A percentile compares a stretch with the other conserved stretches of the same genome.
Conservation (phyloP, 2,113 vertebrate genomes). For the Lagopus muta region DNA sequence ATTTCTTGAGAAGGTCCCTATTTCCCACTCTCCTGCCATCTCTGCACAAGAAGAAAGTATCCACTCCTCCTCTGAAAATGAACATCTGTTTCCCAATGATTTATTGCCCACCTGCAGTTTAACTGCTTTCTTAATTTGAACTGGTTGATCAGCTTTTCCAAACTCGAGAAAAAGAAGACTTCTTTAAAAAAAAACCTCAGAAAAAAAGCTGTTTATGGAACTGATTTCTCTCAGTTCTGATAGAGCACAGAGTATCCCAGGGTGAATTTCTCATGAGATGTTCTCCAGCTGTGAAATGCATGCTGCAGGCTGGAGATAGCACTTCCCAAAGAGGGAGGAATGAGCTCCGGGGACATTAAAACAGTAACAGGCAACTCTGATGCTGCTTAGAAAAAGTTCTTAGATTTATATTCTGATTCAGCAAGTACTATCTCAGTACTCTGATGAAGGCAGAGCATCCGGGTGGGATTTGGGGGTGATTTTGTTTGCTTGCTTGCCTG, state of each 20-base stretch:
- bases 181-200: not conserved
- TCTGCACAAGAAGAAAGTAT: not conserved
- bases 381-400: not conserved
- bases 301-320: slow-evolving; percentile 40
- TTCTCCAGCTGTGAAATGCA: not conserved
- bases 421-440: not conserved
- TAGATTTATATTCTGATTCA: not conserved
- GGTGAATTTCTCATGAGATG: not conserved
- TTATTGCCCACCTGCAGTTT: not conserved
- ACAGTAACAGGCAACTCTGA: not conserved
- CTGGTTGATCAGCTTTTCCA: not conserved
- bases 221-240: not conserved
- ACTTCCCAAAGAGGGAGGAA: not conserved
- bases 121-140: not conserved
- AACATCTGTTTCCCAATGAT: not conserved
- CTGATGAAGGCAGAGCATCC: not conserved
- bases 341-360: not conserved
- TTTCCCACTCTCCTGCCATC: not conserved
- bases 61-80: not conserved
- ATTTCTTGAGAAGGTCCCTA: not conserved
- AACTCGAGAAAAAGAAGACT: not conserved
- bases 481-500: not conserved
- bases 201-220: not conserved
- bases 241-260: not conserved
- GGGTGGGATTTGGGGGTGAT: not conserved